These are phyloP conservation scores for Gadopsis marmoratus DNA, from an alignment of 2,797 vertebrate species.

Conservation along the genomic window DNA sequence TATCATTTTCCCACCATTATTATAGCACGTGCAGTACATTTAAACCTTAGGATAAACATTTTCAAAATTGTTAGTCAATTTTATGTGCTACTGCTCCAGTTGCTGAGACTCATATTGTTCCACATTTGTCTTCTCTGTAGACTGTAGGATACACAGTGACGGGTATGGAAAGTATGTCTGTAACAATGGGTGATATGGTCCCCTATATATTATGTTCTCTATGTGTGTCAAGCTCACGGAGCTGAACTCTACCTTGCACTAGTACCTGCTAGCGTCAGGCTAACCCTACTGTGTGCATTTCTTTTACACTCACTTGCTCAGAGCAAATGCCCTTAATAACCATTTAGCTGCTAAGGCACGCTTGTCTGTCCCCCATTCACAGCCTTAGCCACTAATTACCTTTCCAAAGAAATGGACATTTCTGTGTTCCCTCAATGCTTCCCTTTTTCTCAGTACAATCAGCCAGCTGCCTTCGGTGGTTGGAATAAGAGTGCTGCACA, in stretches of 20 bases:
- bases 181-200: conserved; percentile 39
- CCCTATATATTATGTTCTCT: conserved; percentile 34
- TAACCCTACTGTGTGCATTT: conserved; percentile 66
- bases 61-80: background rate
- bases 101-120: conserved; percentile 22
- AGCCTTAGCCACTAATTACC: conserved; percentile 81
- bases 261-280: conserved; percentile 60
- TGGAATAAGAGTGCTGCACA: conserved; percentile 57
- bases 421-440: conserved; percentile 78
- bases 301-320: conserved; percentile 72
- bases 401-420: conserved; percentile 80
- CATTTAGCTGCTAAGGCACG: conserved; percentile 85
- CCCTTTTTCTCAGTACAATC: conserved; percentile 73
- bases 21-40: background rate
- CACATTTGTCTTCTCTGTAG: conserved; percentile 2
- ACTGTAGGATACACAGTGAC: conserved; percentile 23
- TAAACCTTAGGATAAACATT: background rate
- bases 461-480: conserved; percentile 75
- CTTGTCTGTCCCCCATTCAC: conserved; percentile 80
- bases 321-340: conserved; percentile 84
- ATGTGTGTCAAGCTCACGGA: conserved; percentile 31
- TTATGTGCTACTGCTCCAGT: conserved; percentile 2
- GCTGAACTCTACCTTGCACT: conserved; percentile 44
- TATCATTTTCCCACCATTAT: background rate
- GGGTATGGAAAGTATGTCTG: conserved; percentile 25